phyloP scores from a whole-genome alignment of 2,113 vertebrate species.

The Paralichthys olivaceus region DNA sequence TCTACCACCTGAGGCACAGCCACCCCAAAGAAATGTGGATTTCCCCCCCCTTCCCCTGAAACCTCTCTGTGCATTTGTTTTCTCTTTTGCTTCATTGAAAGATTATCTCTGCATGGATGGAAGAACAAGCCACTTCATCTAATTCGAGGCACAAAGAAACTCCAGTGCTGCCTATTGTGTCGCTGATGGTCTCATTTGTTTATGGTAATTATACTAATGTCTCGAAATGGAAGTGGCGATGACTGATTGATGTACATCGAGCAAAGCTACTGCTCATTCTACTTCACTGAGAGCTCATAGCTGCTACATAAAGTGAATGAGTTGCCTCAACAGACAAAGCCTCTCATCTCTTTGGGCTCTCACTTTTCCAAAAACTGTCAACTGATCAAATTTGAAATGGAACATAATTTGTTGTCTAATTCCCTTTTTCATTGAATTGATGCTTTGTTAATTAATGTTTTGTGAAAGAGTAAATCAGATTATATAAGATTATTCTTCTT shows the following conservation, averaged over 20 bases:
- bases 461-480: no score
- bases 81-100: slow-evolving; percentile 24
- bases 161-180: slow-evolving; percentile 7
- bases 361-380: background rate
- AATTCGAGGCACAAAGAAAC: slow-evolving; percentile 21
- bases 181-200: slow-evolving; percentile 11
- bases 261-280: background rate
- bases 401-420: no score
- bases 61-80: slow-evolving; percentile 18
- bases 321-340: no score
- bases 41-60: background rate
- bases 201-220: slow-evolving; percentile 14
- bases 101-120: slow-evolving; percentile 29
- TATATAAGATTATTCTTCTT: no score
- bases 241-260: slow-evolving; percentile 8
- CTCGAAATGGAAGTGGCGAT: slow-evolving; percentile 18
- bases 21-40: no score
- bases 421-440: no score
- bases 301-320: no score
- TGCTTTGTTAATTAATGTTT: no score
- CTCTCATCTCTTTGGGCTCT: no score
- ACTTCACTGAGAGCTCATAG: background rate
- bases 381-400: background rate
- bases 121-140: slow-evolving; percentile 6
- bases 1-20: no score